Evolutionary conservation across 1,140 invertebrate species (phyloP).

Genomic region (Drosophila athabasca): DNA sequence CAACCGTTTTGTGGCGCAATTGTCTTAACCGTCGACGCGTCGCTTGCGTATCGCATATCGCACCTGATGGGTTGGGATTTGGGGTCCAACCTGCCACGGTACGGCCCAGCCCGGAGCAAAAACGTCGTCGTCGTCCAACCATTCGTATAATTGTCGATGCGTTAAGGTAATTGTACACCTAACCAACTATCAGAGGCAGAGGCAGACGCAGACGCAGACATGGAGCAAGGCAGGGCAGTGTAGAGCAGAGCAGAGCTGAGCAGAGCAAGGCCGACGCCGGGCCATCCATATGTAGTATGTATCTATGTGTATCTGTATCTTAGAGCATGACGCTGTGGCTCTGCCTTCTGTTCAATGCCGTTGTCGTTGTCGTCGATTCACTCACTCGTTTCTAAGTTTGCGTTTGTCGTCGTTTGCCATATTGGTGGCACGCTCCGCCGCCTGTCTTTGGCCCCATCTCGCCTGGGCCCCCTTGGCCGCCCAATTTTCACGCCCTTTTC

Average conservation of each 20-base stretch:
- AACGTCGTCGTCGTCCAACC: constrained; percentile 51
- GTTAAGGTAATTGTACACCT: constrained; percentile 83
- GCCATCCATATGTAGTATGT: constrained; percentile 2
- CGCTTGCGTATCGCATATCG: constrained; percentile 81
- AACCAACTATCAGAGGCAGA: constrained; percentile 29
- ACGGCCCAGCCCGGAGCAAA: background rate
- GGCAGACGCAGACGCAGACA: too few relatives aligned
- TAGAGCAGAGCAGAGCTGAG: constrained; percentile 9
- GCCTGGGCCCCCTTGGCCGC: background rate
- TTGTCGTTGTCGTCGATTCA: constrained; percentile 50
- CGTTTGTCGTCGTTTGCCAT: constrained; percentile 78
- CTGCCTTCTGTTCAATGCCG: constrained; percentile 67
- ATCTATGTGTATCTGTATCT: constrained; percentile 43
- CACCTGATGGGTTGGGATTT: constrained; percentile 66
- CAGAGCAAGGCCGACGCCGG: constrained; percentile 62
- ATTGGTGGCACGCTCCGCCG: constrained; percentile 77
- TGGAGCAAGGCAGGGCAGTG: background rate
- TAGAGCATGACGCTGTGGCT: constrained; percentile 16
- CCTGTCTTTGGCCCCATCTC: constrained; percentile 28
- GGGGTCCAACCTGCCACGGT: background rate
- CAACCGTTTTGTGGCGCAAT: constrained; percentile 74
- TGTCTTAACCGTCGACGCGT: constrained; percentile 61
- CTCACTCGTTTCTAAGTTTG: constrained; percentile 72
- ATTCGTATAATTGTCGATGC: constrained; percentile 84
- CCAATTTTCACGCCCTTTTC: background rate